Percentiles rank a stretch among this genome's conserved stretches.
These are phyloP conservation scores for Orestias chungarensis DNA, from an alignment of 2,797 vertebrate genomes.

Conservation along the genomic window DNA sequence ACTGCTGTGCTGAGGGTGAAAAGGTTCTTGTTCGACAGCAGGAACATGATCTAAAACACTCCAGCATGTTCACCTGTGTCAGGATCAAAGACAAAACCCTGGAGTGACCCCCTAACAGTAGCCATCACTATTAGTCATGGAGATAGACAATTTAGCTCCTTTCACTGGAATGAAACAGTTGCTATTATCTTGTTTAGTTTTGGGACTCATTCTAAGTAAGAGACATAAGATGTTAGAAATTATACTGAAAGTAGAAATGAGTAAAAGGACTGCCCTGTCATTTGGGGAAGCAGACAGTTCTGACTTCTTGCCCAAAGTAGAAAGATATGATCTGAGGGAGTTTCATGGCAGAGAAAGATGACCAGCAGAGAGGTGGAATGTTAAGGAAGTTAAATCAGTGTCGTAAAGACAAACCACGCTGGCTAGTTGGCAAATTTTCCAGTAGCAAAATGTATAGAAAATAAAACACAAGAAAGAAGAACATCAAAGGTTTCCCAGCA, in stretches of 20 bases:
- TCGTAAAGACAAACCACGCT: neutral
- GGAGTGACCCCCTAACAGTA: no score
- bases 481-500: neutral
- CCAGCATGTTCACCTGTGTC: neutral
- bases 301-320: neutral
- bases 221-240: conserved; percentile 2
- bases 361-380: conserved; percentile 5
- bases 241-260: conserved; percentile 9
- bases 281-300: neutral
- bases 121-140: conserved; percentile 1
- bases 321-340: conserved; percentile 19
- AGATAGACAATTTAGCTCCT: neutral
- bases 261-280: conserved; percentile 13
- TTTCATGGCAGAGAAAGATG: conserved; percentile 5
- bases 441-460: neutral
- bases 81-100: neutral
- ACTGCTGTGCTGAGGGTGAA: no score
- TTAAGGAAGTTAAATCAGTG: neutral
- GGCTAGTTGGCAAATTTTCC: neutral
- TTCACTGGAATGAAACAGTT: neutral
- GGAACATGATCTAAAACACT: neutral
- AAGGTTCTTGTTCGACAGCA: neutral
- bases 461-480: neutral
- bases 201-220: neutral
- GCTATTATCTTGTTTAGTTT: conserved; percentile 6